Conservation (phyloP, 2,113 vertebrate species). For the Engystomops pustulosus region DNA sequence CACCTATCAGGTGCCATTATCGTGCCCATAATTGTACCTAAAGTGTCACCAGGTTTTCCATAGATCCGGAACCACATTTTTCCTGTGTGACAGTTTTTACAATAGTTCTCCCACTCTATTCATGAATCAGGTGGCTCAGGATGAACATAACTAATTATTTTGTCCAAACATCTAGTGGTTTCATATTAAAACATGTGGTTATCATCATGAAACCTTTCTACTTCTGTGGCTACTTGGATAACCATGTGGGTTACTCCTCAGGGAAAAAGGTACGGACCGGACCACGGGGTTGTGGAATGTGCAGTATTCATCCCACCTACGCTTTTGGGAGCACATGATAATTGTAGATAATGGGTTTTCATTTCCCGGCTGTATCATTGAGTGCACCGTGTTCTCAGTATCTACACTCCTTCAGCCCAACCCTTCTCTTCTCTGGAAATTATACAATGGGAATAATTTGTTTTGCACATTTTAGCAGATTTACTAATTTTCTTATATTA, state of each 20-base stretch:
- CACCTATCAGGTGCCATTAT: no score
- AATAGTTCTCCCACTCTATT: not conserved
- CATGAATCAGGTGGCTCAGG: not conserved
- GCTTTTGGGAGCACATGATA: not conserved
- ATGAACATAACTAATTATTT: not conserved
- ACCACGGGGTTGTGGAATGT: slow-evolving; percentile 6
- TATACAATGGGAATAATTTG: not conserved
- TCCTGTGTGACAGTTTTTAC: not conserved
- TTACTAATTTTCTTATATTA: not conserved
- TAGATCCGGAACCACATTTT: no score
- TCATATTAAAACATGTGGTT: not conserved
- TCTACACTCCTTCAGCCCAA: slow-evolving; percentile 26
- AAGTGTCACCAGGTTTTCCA: no score
- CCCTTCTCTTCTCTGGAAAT: not conserved
- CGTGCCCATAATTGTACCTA: no score
- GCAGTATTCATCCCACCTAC: slow-evolving; percentile 17
- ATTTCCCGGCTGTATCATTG: not conserved
- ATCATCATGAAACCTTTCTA: not conserved
- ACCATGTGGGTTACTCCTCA: not conserved
- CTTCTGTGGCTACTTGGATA: not conserved
- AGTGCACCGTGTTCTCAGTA: not conserved
- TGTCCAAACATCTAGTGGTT: not conserved
- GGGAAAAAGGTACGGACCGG: not conserved
- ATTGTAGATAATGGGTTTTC: slow-evolving; percentile 3
- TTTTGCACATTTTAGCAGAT: not conserved